Conservation (phyloP, 2,797 vertebrate species). For the Poecile montanus region DNA sequence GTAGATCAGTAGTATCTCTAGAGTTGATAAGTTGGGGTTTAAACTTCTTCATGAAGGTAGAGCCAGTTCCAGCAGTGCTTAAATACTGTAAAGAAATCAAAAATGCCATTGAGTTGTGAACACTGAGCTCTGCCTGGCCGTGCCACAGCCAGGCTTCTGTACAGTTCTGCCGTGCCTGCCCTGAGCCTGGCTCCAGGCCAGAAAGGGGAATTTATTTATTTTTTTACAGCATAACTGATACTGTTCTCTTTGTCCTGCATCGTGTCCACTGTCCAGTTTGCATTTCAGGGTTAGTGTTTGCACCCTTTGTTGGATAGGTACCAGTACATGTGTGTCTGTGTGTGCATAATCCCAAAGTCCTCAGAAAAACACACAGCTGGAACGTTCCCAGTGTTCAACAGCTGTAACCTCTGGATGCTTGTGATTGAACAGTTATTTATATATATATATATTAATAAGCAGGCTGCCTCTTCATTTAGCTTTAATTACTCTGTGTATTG, state of each 20-base stretch:
- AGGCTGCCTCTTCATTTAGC: conserved; percentile 23
- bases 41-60: background rate
- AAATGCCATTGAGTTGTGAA: background rate
- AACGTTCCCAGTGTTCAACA: background rate
- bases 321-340: background rate
- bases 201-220: conserved; percentile 61
- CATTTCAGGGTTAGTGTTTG: conserved; percentile 41
- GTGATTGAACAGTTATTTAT: conserved; percentile 48
- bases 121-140: background rate
- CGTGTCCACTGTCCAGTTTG: background rate
- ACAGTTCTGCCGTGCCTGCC: conserved; percentile 40
- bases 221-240: conserved; percentile 51
- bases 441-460: background rate
- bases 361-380: background rate
- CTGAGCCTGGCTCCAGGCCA: background rate
- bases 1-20: background rate
- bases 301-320: background rate
- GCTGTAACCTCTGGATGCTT: conserved; percentile 41
- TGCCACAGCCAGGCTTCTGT: background rate
- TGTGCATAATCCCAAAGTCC: background rate
- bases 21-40: background rate
- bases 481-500: conserved; percentile 38
- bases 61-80: background rate
- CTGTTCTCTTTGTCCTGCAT: background rate
- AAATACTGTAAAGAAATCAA: background rate